A percentile compares a stretch with the other conserved stretches of the same genome.
Conservation (phyloP, 2,888 invertebrate species). For the Drosophila robusta region DNA sequence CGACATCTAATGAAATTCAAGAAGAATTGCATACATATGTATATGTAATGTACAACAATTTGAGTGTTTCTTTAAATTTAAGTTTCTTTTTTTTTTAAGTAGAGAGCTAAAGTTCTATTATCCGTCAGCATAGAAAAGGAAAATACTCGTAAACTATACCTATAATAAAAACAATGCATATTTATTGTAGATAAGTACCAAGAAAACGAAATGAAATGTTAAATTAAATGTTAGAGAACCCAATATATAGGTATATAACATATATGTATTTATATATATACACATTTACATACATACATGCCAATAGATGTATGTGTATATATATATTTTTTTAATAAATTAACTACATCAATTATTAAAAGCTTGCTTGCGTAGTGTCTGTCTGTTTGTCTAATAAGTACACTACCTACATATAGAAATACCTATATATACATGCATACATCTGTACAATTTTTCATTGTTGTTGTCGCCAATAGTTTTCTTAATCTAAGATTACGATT, state of each 20-base stretch:
- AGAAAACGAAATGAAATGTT: slow-evolving; percentile 32
- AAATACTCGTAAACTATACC: slow-evolving; percentile 34
- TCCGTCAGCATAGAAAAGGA: slow-evolving; percentile 41
- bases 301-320: slow-evolving; percentile 25
- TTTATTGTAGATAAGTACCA: slow-evolving; percentile 19
- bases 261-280: slow-evolving; percentile 2
- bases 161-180: slow-evolving; percentile 24
- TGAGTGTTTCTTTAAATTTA: slow-evolving; percentile 7
- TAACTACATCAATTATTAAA: slow-evolving; percentile 36
- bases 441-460: slow-evolving; percentile 32
- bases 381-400: slow-evolving; percentile 24
- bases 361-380: slow-evolving; percentile 55
- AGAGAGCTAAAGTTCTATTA: slow-evolving; percentile 42
- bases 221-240: slow-evolving; percentile 54
- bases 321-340: slow-evolving; percentile 30
- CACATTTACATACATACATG: slow-evolving; percentile 22
- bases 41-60: slow-evolving; percentile 16
- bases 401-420: slow-evolving; percentile 6
- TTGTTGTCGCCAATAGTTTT: slow-evolving; percentile 54
- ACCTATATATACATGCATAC: slow-evolving; percentile 16
- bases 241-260: slow-evolving; percentile 8
- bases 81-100: slow-evolving; percentile 19
- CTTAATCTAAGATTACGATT: slow-evolving; percentile 30
- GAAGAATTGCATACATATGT: slow-evolving; percentile 9
- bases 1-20: slow-evolving; percentile 34